These are phyloP conservation scores for Dicyrtomina minuta DNA, from an alignment of 2,888 invertebrate species.

Conservation along the genomic window DNA sequence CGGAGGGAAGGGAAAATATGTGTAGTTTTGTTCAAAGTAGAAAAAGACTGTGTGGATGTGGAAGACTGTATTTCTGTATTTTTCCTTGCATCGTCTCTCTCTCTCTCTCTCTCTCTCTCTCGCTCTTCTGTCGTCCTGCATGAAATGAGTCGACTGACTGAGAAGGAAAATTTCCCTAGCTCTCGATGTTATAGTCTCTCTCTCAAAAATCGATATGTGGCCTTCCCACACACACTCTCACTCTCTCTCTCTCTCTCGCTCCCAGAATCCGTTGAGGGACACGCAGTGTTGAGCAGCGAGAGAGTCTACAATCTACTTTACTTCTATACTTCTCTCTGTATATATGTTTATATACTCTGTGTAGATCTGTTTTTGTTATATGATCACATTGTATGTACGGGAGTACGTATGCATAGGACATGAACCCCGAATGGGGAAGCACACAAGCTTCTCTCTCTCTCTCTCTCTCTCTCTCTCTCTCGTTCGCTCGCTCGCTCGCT, in stretches of 20 bases:
- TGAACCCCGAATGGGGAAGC: conserved; percentile 13
- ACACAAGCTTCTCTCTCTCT: conserved; percentile 27
- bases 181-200: conserved; percentile 39
- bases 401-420: conserved; percentile 17
- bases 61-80: too few species aligned
- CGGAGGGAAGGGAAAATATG: too few species aligned
- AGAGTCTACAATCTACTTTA: too few species aligned
- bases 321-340: too few species aligned
- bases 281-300: background rate
- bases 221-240: conserved; percentile 39
- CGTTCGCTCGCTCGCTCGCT: conserved; percentile 16
- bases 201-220: conserved; percentile 43
- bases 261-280: conserved; percentile 36
- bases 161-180: conserved; percentile 38
- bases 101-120: conserved; percentile 20
- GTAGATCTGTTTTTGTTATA: too few species aligned
- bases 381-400: too few species aligned
- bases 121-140: conserved; percentile 26
- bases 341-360: too few species aligned
- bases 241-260: conserved; percentile 37
- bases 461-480: conserved; percentile 17
- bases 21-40: too few species aligned
- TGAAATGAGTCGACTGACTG: conserved; percentile 34
- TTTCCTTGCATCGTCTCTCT: conserved; percentile 3
- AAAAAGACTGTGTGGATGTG: too few species aligned